Evolutionary conservation across 2,113 vertebrate species (phyloP).

Genomic region (Acrocephalus kingi): DNA sequence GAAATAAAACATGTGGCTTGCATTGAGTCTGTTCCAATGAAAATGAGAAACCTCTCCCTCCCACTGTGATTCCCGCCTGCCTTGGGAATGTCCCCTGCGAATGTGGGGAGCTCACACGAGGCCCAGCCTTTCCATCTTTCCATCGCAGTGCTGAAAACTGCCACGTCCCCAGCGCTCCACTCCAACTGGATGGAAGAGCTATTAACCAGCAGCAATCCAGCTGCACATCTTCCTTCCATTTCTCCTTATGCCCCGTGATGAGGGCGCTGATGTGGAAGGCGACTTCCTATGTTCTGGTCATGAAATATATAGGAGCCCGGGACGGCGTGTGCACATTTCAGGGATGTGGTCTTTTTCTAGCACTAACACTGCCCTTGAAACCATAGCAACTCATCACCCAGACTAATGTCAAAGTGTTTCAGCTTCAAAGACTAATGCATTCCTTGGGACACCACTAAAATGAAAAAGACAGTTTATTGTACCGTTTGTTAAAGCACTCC

Average conservation of each 20-base stretch:
- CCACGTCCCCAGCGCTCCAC: neutral
- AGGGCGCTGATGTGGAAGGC: neutral
- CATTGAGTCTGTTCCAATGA: neutral
- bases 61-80: neutral
- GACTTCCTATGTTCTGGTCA: neutral
- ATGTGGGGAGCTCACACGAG: fast-evolving
- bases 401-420: constrained; percentile 73
- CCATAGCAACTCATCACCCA: constrained; percentile 70
- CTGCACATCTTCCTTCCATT: neutral
- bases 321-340: neutral
- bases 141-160: neutral
- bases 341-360: neutral
- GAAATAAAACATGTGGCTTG: neutral
- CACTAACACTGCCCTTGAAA: constrained; percentile 64
- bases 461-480: constrained; percentile 51
- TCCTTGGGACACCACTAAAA: constrained; percentile 56
- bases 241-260: neutral
- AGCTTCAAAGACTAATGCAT: constrained; percentile 70
- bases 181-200: neutral
- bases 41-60: neutral
- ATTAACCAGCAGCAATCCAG: neutral
- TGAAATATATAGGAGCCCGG: constrained; percentile 34
- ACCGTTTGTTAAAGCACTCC: constrained; percentile 65
- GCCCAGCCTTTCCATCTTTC: neutral
- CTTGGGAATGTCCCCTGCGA: neutral